Conservation (phyloP, 2,888 invertebrate species). For the Euclidia mi region DNA sequence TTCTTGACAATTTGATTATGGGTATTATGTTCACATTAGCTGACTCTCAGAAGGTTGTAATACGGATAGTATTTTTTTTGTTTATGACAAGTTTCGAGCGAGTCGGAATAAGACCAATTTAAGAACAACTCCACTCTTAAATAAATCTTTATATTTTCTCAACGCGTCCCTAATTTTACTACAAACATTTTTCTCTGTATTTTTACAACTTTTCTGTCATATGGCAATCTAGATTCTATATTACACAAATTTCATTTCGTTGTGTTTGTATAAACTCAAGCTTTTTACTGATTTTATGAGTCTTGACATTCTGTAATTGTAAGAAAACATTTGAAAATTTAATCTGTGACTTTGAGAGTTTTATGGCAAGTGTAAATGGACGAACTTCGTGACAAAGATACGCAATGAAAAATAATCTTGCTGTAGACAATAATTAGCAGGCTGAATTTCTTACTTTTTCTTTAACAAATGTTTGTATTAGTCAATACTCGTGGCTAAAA, state of each 20-base stretch:
- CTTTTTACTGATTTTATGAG: conserved; percentile 23
- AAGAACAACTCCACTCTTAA: conserved; percentile 4
- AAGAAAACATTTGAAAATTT: conserved; percentile 33
- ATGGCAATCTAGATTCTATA: conserved; percentile 21
- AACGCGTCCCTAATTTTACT: conserved; percentile 15
- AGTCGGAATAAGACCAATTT: too few relatives aligned
- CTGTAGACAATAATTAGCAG: conserved; percentile 31
- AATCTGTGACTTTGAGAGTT: conserved; percentile 30
- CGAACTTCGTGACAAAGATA: conserved; percentile 40
- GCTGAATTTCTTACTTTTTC: conserved; percentile 5
- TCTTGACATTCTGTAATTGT: conserved; percentile 24
- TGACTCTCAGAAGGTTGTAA: not conserved
- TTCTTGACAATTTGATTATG: conserved; percentile 39
- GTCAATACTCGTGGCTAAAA: not conserved
- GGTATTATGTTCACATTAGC: conserved; percentile 29
- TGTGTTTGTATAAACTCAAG: conserved; percentile 1
- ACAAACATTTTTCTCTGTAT: conserved; percentile 24
- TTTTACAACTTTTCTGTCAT: conserved; percentile 9
- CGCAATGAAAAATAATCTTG: conserved; percentile 42
- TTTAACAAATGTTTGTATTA: not conserved
- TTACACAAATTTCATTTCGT: conserved; percentile 18
- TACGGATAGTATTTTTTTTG: too few relatives aligned
- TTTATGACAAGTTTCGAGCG: too few relatives aligned
- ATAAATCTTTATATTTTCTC: conserved; percentile 29
- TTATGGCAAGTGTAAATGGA: conserved; percentile 34